Evolutionary conservation across 2,113 vertebrate genomes (phyloP), one percentile per base, ranked within the genome.

Genomic region (Myiagra hebetior): DNA sequence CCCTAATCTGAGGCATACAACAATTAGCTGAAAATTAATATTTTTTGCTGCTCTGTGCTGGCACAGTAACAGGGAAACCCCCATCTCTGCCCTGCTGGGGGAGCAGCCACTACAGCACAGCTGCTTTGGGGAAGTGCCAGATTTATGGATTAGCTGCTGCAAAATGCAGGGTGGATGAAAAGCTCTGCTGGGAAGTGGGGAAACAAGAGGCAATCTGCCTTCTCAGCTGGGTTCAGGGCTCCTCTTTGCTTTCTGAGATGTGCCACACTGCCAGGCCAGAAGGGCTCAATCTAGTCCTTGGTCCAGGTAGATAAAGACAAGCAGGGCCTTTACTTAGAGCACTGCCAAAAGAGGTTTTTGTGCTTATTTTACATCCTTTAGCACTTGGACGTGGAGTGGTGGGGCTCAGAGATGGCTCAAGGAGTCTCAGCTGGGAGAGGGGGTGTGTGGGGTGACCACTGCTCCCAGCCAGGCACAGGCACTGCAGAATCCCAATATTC

Each of bases 41-140:
- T 78, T 92, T 94, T 94, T 91, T 84, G 46, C 46, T 74, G 73
- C 42, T 62, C 46, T 42, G 59, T 64, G 20, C 55, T 94, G 92
- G 79, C 86, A 67, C 37, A 59, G 37, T 5, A 39, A 44, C 15
- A 73, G 41, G 63, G 59, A 62, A 85, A 67, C 8, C 83, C 90
- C 70, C 67, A 10, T 18, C 83, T 50, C 85, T 84, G 79, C 73
- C 63, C 39, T 55, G 63, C 63, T 80, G 68, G 69, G 81, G 85
- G 69, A 91, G 74, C 92, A 75, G 69, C 69, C 80, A 60, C 77
- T 11, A 15, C 83, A 44, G 72, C 28, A 5, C 72, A 83, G 64
- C 41, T 1, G 0, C 47, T 33, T 17, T 67, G 89, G 68, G 78
- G 79, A 18, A n/a, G 12, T 0, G 1, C 60, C 86, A 95, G 80